Percentiles rank a stretch among this genome's conserved stretches.
These are phyloP conservation scores for Agrochola macilenta DNA, from an alignment of 2,888 invertebrate genomes.

Conservation along the genomic window DNA sequence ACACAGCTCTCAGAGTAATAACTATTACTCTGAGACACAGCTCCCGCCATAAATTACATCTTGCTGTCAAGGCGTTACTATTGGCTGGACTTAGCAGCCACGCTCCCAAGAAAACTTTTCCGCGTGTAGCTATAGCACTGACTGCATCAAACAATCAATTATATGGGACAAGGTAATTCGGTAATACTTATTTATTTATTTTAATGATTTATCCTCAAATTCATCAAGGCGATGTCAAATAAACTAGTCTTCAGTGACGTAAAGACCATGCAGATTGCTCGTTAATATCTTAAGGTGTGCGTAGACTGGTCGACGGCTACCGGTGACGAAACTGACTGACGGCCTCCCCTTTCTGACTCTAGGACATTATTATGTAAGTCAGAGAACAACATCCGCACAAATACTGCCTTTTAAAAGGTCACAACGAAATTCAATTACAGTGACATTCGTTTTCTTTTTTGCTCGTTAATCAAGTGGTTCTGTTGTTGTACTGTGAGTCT, in stretches of 20 bases:
- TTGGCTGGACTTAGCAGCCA: too few relatives aligned
- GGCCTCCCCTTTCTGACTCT: constrained; percentile 42
- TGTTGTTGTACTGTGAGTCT: neutral
- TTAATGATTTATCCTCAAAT: constrained; percentile 23
- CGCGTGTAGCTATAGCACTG: neutral
- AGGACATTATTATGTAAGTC: constrained; percentile 13
- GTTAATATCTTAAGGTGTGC: neutral
- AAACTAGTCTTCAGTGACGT: constrained; percentile 16
- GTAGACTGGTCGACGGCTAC: neutral
- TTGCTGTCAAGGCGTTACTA: too few relatives aligned
- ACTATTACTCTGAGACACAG: too few relatives aligned
- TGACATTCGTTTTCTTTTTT: constrained; percentile 24
- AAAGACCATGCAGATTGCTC: neutral
- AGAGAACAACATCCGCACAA: constrained; percentile 26
- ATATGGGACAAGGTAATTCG: constrained; percentile 4
- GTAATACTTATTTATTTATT: neutral
- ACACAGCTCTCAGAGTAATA: too few relatives aligned
- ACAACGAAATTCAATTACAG: constrained; percentile 37
- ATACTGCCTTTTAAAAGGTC: constrained; percentile 27
- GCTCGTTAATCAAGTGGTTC: neutral
- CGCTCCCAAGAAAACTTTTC: too few relatives aligned
- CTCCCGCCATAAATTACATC: too few relatives aligned
- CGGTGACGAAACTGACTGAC: neutral
- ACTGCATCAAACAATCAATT: neutral
- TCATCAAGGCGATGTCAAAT: constrained; percentile 20